Evolutionary conservation across 2,113 vertebrate genomes (phyloP).

Genomic region (Semnopithecus entellus): DNA sequence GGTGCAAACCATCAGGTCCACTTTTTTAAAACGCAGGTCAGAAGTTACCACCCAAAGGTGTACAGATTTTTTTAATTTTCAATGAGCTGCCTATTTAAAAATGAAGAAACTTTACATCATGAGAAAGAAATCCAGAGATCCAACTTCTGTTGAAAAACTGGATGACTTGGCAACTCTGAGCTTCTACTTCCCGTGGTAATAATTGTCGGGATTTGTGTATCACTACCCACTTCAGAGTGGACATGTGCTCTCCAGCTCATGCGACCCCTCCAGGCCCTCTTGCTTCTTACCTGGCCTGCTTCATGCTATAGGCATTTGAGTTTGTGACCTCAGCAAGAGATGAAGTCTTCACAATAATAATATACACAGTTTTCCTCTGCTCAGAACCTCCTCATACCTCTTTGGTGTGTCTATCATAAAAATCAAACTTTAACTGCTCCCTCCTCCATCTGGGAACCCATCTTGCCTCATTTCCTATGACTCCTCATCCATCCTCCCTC

Average conservation of each 20-base stretch:
- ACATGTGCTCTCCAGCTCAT: background rate
- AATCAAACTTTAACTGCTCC: background rate
- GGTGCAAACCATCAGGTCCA: background rate
- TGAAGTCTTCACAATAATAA: background rate
- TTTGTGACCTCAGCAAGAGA: background rate
- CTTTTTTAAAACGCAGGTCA: background rate
- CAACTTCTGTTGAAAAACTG: background rate
- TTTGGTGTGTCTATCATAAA: background rate
- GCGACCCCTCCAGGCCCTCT: background rate
- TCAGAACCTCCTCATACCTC: background rate
- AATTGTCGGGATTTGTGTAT: rapidly evolving
- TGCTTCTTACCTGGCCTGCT: background rate
- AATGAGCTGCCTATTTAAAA: background rate
- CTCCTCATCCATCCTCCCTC: background rate
- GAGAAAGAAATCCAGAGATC: background rate
- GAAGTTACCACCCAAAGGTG: background rate
- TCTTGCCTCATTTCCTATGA: background rate
- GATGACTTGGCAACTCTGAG: background rate
- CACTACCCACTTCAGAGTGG: background rate
- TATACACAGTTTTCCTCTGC: background rate
- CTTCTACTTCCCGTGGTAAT: background rate
- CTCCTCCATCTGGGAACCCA: background rate
- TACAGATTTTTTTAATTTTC: background rate
- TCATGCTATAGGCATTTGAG: background rate
- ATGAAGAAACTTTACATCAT: background rate